Evolutionary conservation across 2,888 invertebrate genomes (phyloP).

Genomic region (Chrysolina haemoptera): DNA sequence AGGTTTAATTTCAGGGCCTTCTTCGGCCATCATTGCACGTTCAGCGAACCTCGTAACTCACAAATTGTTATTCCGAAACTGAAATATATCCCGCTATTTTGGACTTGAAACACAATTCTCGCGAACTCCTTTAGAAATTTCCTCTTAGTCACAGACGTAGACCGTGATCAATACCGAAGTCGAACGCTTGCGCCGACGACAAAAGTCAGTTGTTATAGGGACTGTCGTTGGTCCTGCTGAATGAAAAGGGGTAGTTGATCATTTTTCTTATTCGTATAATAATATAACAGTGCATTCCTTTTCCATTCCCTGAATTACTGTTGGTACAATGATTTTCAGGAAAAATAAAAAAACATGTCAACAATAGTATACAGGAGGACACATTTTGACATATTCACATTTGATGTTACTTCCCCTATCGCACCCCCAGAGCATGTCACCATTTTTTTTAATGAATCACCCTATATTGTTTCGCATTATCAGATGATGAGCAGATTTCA

Average conservation of each 20-base stretch:
- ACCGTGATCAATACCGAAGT: slow-evolving; percentile 54
- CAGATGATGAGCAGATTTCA: no score
- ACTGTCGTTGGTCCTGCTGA: slow-evolving; percentile 8
- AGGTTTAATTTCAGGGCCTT: slow-evolving; percentile 75
- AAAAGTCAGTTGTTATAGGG: slow-evolving; percentile 34
- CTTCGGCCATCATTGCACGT: slow-evolving; percentile 70
- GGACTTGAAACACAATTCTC: not conserved
- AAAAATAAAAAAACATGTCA: no score
- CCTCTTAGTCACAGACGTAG: slow-evolving; percentile 54
- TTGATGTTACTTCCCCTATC: no score
- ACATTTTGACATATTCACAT: no score
- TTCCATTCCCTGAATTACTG: no score
- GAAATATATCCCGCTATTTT: slow-evolving; percentile 27
- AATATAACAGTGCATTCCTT: no score
- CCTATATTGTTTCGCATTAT: no score
- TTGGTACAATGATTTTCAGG: no score
- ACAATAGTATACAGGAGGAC: no score
- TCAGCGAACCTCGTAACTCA: slow-evolving; percentile 35
- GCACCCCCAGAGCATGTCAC: no score
- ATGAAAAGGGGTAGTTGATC: not conserved
- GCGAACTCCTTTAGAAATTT: slow-evolving; percentile 45
- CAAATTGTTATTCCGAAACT: slow-evolving; percentile 27
- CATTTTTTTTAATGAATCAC: no score
- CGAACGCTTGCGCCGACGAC: slow-evolving; percentile 49
- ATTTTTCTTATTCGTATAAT: not conserved